Percentiles rank a stretch among this genome's conserved stretches.
phyloP scores from a whole-genome alignment of 2,797 vertebrate genomes.

The Cirrhinus molitorella region DNA sequence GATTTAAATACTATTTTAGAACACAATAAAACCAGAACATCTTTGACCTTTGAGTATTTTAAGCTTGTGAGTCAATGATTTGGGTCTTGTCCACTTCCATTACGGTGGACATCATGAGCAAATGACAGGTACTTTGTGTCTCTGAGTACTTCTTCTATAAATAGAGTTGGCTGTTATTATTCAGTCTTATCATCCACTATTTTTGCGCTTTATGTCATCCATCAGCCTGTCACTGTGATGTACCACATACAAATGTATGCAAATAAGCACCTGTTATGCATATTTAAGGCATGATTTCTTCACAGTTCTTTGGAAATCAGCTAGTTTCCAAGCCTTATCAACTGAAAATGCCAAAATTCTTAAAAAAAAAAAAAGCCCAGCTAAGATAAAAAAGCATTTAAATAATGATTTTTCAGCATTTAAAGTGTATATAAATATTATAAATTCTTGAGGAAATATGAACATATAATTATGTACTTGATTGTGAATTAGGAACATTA shows the following conservation, averaged over 20 bases:
- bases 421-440: too few species aligned
- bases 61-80: conserved; percentile 36
- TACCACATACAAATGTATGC: conserved; percentile 3
- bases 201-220: conserved; percentile 10
- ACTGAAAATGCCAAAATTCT: neutral
- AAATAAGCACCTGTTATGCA: neutral
- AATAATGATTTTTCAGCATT: too few species aligned
- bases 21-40: conserved; percentile 9
- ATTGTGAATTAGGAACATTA: too few species aligned
- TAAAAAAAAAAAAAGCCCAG: neutral
- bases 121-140: conserved; percentile 37
- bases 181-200: conserved; percentile 43
- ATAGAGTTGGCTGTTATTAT: conserved; percentile 55
- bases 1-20: conserved; percentile 1
- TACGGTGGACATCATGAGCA: conserved; percentile 39
- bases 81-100: conserved; percentile 52
- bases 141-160: conserved; percentile 49
- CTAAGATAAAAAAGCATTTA: neutral
- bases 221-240: neutral
- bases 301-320: neutral
- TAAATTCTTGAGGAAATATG: too few species aligned
- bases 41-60: conserved; percentile 38
- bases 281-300: neutral
- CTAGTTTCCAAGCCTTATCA: neutral
- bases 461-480: too few species aligned